Evolutionary conservation across 2,888 invertebrate species (phyloP).

Genomic region (Heteromyza rotundicornis): DNA sequence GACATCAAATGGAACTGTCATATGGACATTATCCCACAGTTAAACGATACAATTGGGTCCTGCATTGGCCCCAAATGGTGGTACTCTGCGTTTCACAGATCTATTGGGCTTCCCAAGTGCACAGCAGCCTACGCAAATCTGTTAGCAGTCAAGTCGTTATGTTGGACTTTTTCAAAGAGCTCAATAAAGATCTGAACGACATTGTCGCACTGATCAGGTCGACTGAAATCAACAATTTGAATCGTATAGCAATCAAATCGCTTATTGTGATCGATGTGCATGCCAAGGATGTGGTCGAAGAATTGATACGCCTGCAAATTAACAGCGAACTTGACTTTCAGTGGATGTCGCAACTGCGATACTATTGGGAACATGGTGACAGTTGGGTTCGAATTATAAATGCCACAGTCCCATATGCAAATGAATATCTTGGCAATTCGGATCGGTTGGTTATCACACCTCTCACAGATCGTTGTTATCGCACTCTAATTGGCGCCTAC

Average conservation of each 20-base stretch:
- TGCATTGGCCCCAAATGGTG: conserved; percentile 71
- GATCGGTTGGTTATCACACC: conserved; percentile 69
- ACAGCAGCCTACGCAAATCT: conserved; percentile 64
- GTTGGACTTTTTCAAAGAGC: conserved; percentile 61
- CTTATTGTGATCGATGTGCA: conserved; percentile 76
- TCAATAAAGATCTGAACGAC: conserved; percentile 65
- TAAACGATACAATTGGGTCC: conserved; percentile 66
- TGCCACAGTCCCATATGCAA: conserved; percentile 72
- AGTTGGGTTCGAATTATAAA: conserved; percentile 70
- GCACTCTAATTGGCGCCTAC: conserved; percentile 75
- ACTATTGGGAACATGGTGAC: conserved; percentile 70
- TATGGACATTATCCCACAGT: conserved; percentile 58
- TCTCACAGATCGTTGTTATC: conserved; percentile 71
- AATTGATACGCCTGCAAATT: conserved; percentile 65
- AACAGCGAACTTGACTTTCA: conserved; percentile 70
- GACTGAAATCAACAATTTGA: conserved; percentile 66
- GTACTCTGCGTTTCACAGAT: conserved; percentile 69
- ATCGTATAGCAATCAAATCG: conserved; percentile 72
- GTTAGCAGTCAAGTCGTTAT: conserved; percentile 58
- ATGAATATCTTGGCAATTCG: conserved; percentile 76
- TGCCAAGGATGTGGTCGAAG: conserved; percentile 71
- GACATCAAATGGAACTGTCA: conserved; percentile 62
- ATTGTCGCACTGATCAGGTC: conserved; percentile 69
- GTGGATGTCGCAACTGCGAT: conserved; percentile 75
- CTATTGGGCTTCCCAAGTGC: conserved; percentile 72